These are phyloP conservation scores for Lamellibrachia luymesi DNA, from an alignment of 1,140 invertebrate species.

Conservation along the genomic window DNA sequence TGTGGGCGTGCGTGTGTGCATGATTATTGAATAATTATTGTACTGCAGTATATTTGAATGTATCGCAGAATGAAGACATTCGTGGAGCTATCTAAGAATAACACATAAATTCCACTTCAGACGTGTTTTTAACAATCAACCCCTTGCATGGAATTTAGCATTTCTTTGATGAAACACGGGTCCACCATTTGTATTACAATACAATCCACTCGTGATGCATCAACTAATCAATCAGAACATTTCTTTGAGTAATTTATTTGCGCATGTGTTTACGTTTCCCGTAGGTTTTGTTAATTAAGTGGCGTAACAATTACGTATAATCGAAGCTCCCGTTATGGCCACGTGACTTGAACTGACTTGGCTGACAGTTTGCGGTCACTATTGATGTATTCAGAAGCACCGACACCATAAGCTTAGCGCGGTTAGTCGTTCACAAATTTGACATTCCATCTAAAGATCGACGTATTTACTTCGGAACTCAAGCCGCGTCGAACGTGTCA, in stretches of 20 bases:
- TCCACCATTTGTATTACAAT: too few species aligned
- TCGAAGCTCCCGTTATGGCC: not conserved
- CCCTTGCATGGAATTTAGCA: too few species aligned
- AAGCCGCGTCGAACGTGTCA: not conserved
- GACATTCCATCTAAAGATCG: not conserved
- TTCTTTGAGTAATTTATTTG: too few species aligned
- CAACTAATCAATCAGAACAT: too few species aligned
- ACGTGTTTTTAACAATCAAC: too few species aligned
- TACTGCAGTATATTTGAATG: not conserved
- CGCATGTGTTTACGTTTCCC: too few species aligned
- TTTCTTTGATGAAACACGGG: too few species aligned
- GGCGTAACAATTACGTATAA: not conserved
- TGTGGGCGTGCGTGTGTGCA: not conserved
- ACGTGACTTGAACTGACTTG: not conserved
- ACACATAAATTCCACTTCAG: not conserved
- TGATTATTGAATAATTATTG: not conserved
- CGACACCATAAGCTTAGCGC: not conserved
- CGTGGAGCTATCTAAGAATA: not conserved
- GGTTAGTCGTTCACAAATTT: not conserved
- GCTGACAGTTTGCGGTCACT: not conserved
- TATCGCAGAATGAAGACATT: too few species aligned
- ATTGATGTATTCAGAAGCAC: not conserved
- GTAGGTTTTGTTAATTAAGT: not conserved
- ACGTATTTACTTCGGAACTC: not conserved
- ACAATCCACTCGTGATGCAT: too few species aligned